These are phyloP conservation scores for Ciconia boyciana DNA, from an alignment of 2,113 vertebrate species.

Conservation along the genomic window DNA sequence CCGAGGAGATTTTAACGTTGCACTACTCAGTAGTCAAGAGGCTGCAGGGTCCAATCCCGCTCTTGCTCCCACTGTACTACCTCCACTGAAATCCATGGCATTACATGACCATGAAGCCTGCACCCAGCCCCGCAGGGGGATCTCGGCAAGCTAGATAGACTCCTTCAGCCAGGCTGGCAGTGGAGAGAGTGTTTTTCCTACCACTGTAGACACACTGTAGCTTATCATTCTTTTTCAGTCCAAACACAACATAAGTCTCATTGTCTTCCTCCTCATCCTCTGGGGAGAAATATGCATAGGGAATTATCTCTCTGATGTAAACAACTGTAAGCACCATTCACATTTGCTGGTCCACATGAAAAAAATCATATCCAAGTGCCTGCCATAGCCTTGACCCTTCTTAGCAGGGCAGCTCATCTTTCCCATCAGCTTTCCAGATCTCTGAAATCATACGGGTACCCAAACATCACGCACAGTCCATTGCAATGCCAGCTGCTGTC, in stretches of 20 bases:
- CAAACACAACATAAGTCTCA: neutral
- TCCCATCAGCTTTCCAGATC: neutral
- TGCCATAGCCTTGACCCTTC: neutral
- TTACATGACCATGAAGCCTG: neutral
- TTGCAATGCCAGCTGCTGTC: neutral
- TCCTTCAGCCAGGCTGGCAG: neutral
- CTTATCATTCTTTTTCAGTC: neutral
- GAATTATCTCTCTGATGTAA: constrained; percentile 1
- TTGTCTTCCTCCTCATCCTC: neutral
- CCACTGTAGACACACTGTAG: neutral
- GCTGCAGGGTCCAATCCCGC: neutral
- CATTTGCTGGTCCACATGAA: neutral
- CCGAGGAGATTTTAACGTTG: neutral
- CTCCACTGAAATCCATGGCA: neutral
- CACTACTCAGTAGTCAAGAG: neutral
- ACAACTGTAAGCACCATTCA: constrained; percentile 23
- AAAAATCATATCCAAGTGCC: neutral
- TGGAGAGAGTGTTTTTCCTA: neutral
- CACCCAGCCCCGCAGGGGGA: rapidly evolving
- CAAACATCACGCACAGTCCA: neutral
- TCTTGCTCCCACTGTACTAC: neutral
- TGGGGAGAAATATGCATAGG: neutral
- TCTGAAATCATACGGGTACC: neutral
- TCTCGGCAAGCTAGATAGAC: neutral
- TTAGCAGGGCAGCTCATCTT: neutral